phyloP scores from a whole-genome alignment of 2,797 vertebrate genomes.

The Semotilus atromaculatus region DNA sequence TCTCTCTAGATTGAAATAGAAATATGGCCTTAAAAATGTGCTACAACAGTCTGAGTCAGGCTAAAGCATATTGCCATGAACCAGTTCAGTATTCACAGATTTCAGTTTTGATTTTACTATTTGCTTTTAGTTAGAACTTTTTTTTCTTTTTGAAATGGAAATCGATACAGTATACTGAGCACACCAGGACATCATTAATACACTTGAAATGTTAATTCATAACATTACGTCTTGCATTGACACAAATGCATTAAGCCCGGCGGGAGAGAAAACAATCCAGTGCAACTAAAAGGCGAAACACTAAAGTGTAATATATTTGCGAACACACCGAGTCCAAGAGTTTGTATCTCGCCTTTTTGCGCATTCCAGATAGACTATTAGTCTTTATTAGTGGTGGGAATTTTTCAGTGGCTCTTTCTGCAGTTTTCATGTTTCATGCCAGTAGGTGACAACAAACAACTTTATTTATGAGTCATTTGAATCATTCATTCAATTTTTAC shows the following conservation, averaged over 20 bases:
- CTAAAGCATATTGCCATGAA: not conserved
- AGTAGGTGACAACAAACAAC: not conserved
- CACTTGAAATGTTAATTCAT: constrained; percentile 40
- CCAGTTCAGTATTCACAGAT: not conserved
- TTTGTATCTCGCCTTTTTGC: not conserved
- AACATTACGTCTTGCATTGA: constrained; percentile 9
- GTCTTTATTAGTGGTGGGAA: not conserved
- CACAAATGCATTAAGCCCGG: constrained; percentile 25
- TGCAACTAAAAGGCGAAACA: constrained; percentile 2
- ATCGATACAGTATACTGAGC: constrained; percentile 19
- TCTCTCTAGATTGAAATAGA: constrained; percentile 26
- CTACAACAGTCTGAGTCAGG: not conserved
- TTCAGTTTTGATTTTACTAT: constrained; percentile 17
- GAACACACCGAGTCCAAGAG: not conserved
- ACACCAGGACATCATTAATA: constrained; percentile 22
- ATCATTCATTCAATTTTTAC: not conserved
- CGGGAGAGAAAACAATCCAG: constrained; percentile 17
- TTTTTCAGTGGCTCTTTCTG: not conserved
- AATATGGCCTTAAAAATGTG: constrained; percentile 22
- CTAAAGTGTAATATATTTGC: not conserved
- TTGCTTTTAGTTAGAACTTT: not conserved
- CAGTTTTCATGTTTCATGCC: not conserved
- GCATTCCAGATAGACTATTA: not conserved
- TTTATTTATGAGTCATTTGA: not conserved
- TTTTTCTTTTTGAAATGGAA: constrained; percentile 39